These are phyloP conservation scores for Scomber scombrus DNA, from an alignment of 2,113 vertebrate species.

Conservation along the genomic window DNA sequence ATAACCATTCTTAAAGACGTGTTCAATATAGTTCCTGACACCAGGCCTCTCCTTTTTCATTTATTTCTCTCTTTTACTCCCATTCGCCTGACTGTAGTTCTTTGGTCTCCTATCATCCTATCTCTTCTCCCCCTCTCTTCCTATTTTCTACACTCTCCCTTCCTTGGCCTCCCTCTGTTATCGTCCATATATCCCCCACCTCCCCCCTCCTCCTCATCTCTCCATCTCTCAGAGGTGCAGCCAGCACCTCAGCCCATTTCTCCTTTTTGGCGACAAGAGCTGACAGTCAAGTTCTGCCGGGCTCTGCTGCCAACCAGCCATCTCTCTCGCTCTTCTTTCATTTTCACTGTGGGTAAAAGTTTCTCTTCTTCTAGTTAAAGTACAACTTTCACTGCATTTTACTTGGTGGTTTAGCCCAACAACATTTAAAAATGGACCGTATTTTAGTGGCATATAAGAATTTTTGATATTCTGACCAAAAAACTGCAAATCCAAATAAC, in stretches of 20 bases:
- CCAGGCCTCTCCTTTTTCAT: slow-evolving; percentile 22
- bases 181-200: slow-evolving; percentile 17
- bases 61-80: slow-evolving; percentile 10
- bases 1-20: slow-evolving; percentile 14
- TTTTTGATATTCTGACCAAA: neutral
- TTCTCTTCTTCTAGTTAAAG: slow-evolving; percentile 40
- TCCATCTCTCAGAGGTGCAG: slow-evolving; percentile 68
- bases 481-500: no score
- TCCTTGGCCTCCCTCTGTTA: slow-evolving; percentile 53
- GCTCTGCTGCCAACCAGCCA: slow-evolving; percentile 45
- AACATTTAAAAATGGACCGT: neutral
- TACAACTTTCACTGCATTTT: slow-evolving; percentile 22
- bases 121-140: slow-evolving; percentile 26
- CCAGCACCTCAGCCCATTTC: slow-evolving; percentile 63
- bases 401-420: neutral
- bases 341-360: slow-evolving; percentile 17
- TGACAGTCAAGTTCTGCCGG: slow-evolving; percentile 63
- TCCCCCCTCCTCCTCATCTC: slow-evolving; percentile 1
- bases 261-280: slow-evolving; percentile 64
- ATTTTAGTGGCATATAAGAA: neutral
- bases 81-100: slow-evolving; percentile 20
- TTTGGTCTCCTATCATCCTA: slow-evolving; percentile 55
- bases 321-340: slow-evolving; percentile 17
- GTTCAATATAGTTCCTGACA: slow-evolving; percentile 30
- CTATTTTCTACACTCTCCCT: slow-evolving; percentile 48